Conservation (phyloP, 2,113 vertebrate genomes). For the Platycercus adscitus region DNA sequence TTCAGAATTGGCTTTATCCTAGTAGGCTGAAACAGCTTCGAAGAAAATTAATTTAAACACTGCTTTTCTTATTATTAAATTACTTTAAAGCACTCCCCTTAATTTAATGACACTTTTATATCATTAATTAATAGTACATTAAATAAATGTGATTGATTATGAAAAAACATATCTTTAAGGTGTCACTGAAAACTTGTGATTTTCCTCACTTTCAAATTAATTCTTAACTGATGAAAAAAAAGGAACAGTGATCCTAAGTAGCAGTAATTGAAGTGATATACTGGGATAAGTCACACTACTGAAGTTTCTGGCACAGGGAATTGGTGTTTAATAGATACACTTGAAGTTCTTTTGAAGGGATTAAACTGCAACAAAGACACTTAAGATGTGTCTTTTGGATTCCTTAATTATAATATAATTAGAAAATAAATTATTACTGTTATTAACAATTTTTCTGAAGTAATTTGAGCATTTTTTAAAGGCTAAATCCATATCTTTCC, state of each 20-base stretch:
- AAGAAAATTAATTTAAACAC: not conserved
- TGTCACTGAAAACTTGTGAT: constrained; percentile 46
- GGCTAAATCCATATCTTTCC: not conserved
- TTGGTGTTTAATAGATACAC: not conserved
- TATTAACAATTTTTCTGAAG: constrained; percentile 11
- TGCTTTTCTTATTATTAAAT: not conserved
- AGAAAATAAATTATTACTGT: constrained; percentile 2
- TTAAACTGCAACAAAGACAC: constrained; percentile 23
- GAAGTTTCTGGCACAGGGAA: not conserved
- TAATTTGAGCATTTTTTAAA: constrained; percentile 1
- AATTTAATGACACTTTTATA: constrained; percentile 14
- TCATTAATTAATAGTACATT: constrained; percentile 18
- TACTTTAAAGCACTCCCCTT: constrained; percentile 19
- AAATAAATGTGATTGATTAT: constrained; percentile 48
- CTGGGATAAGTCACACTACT: constrained; percentile 13
- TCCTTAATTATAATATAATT: constrained; percentile 13
- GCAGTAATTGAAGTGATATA: constrained; percentile 9
- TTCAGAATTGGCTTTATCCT: not conserved
- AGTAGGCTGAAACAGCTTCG: not conserved
- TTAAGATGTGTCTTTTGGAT: not conserved
- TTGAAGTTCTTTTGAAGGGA: not conserved
- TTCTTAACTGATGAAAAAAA: constrained; percentile 19
- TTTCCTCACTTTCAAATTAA: constrained; percentile 38
- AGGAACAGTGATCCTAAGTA: not conserved
- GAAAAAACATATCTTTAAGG: constrained; percentile 37